phyloP scores from a whole-genome alignment of 2,888 invertebrate genomes.

The Hemithea aestivaria region DNA sequence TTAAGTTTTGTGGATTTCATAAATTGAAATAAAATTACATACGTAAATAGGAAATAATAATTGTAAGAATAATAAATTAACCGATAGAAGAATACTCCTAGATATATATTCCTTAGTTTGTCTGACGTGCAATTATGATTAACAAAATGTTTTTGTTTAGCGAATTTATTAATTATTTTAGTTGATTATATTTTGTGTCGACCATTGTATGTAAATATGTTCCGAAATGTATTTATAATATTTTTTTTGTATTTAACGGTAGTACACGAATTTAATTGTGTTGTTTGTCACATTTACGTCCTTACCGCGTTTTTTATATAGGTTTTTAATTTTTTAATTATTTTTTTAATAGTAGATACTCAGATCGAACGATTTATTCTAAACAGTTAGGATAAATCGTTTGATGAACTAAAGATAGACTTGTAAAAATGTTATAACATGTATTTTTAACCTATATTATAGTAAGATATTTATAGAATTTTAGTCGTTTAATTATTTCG shows the following conservation, averaged over 20 bases:
- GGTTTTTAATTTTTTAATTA: slow-evolving; percentile 46
- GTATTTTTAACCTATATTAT: slow-evolving; percentile 79
- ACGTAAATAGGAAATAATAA: slow-evolving; percentile 74
- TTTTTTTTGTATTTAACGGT: slow-evolving; percentile 41
- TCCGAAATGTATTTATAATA: slow-evolving; percentile 54
- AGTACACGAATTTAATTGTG: slow-evolving; percentile 42
- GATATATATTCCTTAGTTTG: slow-evolving; percentile 63
- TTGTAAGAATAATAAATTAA: slow-evolving; percentile 63
- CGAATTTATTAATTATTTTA: slow-evolving; percentile 70
- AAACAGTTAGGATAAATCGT: slow-evolving; percentile 46
- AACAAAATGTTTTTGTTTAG: slow-evolving; percentile 59
- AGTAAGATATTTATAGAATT: slow-evolving; percentile 79
- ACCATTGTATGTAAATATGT: slow-evolving; percentile 67
- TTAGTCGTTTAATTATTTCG: slow-evolving; percentile 79
- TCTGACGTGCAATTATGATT: slow-evolving; percentile 56
- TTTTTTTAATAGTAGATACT: slow-evolving; percentile 41
- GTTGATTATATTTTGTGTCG: slow-evolving; percentile 48
- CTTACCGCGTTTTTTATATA: slow-evolving; percentile 47
- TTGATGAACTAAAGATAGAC: slow-evolving; percentile 69
- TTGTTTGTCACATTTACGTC: slow-evolving; percentile 39
- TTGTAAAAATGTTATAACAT: slow-evolving; percentile 79
- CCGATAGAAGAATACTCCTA: slow-evolving; percentile 66
- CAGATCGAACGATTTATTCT: slow-evolving; percentile 49
- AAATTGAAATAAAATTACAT: slow-evolving; percentile 62
- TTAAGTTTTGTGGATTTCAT: slow-evolving; percentile 64